phyloP scores from a whole-genome alignment of 2,113 vertebrate species.

The Gopherus flavomarginatus region DNA sequence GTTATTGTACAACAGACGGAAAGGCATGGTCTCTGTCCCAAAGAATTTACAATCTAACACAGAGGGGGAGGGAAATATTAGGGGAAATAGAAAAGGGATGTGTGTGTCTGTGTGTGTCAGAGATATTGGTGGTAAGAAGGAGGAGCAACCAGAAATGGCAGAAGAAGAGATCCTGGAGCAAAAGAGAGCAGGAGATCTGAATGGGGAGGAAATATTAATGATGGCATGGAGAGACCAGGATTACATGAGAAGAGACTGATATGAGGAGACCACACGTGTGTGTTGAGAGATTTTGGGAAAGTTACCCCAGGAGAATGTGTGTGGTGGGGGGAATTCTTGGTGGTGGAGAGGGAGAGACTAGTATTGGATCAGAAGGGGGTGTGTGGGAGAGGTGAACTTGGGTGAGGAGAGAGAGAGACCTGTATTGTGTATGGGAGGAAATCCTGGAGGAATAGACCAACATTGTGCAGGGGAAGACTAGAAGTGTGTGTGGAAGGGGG shows the following conservation, averaged over 20 bases:
- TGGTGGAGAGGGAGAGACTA: neutral
- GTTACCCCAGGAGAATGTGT: neutral
- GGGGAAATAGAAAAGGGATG: neutral
- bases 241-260: neutral
- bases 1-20: neutral
- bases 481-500: too few relatives aligned
- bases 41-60: neutral
- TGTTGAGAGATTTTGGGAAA: neutral
- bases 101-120: neutral
- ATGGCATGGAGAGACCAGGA: neutral
- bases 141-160: fast-evolving
- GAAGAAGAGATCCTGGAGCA: fast-evolving
- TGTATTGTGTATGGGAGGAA: neutral
- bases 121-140: neutral
- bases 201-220: neutral
- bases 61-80: neutral
- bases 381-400: neutral
- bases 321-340: neutral
- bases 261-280: neutral
- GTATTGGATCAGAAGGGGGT: neutral
- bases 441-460: neutral
- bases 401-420: neutral
- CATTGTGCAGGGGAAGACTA: neutral
- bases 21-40: neutral
- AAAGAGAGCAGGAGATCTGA: neutral